phyloP scores from a whole-genome alignment of 2,797 vertebrate genomes.

The Gallinago solitaria region DNA sequence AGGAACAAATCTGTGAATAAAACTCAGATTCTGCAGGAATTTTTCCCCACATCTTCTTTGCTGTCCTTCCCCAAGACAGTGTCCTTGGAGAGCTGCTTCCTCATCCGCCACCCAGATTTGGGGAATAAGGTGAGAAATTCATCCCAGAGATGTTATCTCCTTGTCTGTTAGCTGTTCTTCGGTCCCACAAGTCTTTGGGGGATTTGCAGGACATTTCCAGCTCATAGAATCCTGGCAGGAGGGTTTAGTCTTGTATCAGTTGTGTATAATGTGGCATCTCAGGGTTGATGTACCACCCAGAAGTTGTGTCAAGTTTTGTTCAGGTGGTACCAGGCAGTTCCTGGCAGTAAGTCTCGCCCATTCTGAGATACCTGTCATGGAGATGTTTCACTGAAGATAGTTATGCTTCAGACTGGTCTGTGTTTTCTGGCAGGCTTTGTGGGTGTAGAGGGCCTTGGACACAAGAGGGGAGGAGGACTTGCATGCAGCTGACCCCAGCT shows the following conservation, averaged over 20 bases:
- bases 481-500: neutral
- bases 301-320: neutral
- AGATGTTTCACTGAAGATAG: neutral
- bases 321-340: neutral
- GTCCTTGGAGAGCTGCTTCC: slow-evolving; percentile 77
- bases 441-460: neutral
- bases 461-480: neutral
- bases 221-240: neutral
- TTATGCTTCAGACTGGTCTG: neutral
- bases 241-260: neutral
- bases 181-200: neutral
- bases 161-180: neutral
- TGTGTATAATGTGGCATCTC: neutral
- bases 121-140: slow-evolving; percentile 73
- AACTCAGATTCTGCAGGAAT: slow-evolving; percentile 72
- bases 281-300: neutral
- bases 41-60: slow-evolving; percentile 71
- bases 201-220: neutral
- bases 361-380: neutral
- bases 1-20: slow-evolving; percentile 77
- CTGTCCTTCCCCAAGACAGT: slow-evolving; percentile 70
- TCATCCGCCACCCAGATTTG: slow-evolving; percentile 61
- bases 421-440: neutral
- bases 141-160: neutral
- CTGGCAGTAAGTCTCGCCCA: neutral